Evolutionary conservation across 2,797 vertebrate genomes (phyloP), one percentile per base, ranked within the genome.

Genomic region (Aplochiton taeniatus): DNA sequence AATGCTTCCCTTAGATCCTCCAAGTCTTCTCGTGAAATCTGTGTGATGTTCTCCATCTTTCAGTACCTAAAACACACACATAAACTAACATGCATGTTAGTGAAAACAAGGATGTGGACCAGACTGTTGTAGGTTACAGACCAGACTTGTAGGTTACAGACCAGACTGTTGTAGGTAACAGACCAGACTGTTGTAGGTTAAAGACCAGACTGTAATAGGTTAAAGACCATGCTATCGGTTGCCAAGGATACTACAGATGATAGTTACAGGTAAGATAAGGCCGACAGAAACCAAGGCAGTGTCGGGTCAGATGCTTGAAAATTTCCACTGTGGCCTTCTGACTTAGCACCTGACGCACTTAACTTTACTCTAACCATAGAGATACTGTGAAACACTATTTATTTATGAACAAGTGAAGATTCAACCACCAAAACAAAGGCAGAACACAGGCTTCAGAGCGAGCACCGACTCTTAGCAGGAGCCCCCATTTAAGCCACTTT

Each of bases 1-100:
- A 99, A 99, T 13, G 98, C 98, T 73, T 96, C 95, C 76, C 89
- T 90, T 43, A 99, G 91, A 0, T 99, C 96, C 53, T 96, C 95
- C 76, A 99, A 93, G 74, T 98, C 94, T 20, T 98, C 98, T 71
- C 94, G 83, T 71, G 96, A 93, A 83, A 99, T 95, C 69, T 95
- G 95, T 4, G 94, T 97, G 69, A 94, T 93, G 77, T 92, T 94
- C 80, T 93, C 95, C 96, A 98, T 98, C 19, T 78, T 60, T 46
- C 16, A 61, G 58, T 20, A 72, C 72, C 87, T 73, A 55, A n/a
- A 61, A 70, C 48, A 68, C 9, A 57, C 54, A 63, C 75, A 58
- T 1, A 43, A 18, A 58, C 53, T 60, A 58, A 43, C 54, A 80
- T n/a, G 69, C 1, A 16, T 19, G 31, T 50, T 50, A 19, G 65